Base-by-base conservation (phyloP, 2,797 vertebrate genomes). In the Dermochelys coriacea region DNA sequence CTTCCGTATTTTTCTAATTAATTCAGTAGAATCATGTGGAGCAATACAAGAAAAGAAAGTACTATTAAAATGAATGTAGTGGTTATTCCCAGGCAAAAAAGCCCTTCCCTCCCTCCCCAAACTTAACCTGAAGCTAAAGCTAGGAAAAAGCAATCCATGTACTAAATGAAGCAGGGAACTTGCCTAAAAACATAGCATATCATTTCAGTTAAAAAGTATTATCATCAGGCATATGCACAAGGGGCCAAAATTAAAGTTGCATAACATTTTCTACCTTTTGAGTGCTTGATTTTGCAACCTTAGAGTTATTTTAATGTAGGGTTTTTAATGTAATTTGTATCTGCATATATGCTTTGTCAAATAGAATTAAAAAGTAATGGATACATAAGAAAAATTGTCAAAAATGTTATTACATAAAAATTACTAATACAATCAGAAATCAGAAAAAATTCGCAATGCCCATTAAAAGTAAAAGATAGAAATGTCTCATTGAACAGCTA, bases 201-300 rank as follows among this genome's bases (percentile, higher is more conserved):
- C 1, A 27, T 25, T 84, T 78, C 14, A 12, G 25, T 81, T 37
- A 68, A 71, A 19, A 83, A 11, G 12, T 12, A 50, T 45, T 80
- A 71, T 52, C 1, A 0, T 51, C 89, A 86, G 4, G 77, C 34
- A 1, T 0, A 0, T 3, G 5, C 59, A 61, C 15, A 37, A 68
- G 34, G 29, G 50, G 6, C 16, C 84, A 75, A 47, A 94, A 59
- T 86, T 84, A 68, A 78, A 61, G 41, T 25, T 79, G 45, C 75
- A 45, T 2, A 47, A 41, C 14, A 77, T 71, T 88, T 47, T 34
- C 74, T 29, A 55, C 6, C 19, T n/a, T 88, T 25, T 18, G 23
- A 49, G 19, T 71, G 47, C 18, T 49, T 49, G 8, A 75, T 83
- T 75, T 57, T n/a, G 47, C 29, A 82, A 50, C 15, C 8, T 45